Evolutionary conservation across 2,888 invertebrate genomes (phyloP).

Genomic region (Strigamia maritima): DNA sequence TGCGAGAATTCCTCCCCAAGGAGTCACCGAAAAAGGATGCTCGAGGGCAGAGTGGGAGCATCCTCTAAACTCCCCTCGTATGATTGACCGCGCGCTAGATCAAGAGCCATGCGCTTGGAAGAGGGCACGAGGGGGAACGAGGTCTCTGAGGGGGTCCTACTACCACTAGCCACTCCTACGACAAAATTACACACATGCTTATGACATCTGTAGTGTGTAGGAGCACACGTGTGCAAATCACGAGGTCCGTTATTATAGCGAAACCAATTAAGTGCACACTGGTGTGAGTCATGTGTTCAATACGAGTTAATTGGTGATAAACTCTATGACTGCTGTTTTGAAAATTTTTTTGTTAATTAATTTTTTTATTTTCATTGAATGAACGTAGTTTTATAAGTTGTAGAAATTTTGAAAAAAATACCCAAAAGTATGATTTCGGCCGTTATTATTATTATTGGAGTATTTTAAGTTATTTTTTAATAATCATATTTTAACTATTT

Average conservation of each 20-base stretch:
- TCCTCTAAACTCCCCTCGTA: conserved; percentile 22
- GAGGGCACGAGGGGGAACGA: neutral
- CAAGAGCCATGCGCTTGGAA: neutral
- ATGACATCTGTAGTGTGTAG: neutral
- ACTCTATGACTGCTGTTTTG: neutral
- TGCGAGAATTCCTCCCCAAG: conserved; percentile 9
- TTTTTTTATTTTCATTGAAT: neutral
- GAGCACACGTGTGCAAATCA: conserved; percentile 7
- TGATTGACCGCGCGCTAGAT: conserved; percentile 24
- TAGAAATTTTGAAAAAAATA: too few species aligned
- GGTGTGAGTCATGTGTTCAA: conserved; percentile 11
- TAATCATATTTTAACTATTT: too few species aligned
- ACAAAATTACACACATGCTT: conserved; percentile 24
- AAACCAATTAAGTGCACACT: conserved; percentile 27
- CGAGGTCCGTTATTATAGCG: neutral
- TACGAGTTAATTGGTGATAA: conserved; percentile 18
- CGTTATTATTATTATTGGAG: too few species aligned
- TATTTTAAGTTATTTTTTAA: too few species aligned
- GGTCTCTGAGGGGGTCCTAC: conserved; percentile 9
- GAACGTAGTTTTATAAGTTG: too few species aligned
- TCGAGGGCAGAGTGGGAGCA: conserved; percentile 2
- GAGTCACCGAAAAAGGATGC: conserved; percentile 24
- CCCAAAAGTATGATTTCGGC: too few species aligned
- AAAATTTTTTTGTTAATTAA: neutral
- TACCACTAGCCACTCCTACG: neutral